Conservation (phyloP, 2,888 invertebrate genomes). For the Ashinkailepas kermadecensis region DNA sequence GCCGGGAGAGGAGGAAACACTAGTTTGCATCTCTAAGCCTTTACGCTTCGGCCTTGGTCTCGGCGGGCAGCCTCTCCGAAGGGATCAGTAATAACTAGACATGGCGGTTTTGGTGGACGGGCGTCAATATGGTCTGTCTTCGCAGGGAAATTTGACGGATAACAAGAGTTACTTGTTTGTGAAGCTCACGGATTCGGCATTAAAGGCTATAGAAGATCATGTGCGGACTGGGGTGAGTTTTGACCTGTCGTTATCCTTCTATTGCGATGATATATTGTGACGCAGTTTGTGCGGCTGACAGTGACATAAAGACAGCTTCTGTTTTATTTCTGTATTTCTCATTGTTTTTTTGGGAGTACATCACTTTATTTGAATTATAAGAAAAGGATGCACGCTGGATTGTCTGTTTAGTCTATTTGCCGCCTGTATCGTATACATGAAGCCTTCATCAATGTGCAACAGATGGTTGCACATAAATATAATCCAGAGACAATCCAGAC, state of each 20-base stretch:
- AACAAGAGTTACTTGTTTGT: constrained; percentile 12
- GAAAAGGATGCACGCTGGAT: too few relatives aligned
- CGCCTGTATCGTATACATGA: too few relatives aligned
- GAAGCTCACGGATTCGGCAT: constrained; percentile 19
- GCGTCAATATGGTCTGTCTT: constrained; percentile 20
- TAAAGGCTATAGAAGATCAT: constrained; percentile 18
- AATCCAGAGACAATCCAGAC: too few relatives aligned
- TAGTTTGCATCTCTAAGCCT: neutral
- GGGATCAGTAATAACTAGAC: constrained; percentile 21
- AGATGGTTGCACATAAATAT: neutral
- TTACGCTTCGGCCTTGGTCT: constrained; percentile 9
- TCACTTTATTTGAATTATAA: too few relatives aligned
- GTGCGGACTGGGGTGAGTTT: constrained; percentile 12
- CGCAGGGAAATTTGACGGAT: constrained; percentile 10
- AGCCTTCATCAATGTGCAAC: neutral
- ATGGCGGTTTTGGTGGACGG: constrained; percentile 21
- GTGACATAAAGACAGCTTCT: too few relatives aligned
- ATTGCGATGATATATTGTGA: neutral
- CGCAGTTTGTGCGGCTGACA: neutral
- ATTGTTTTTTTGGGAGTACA: too few relatives aligned
- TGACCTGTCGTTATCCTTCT: neutral
- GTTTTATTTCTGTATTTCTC: too few relatives aligned
- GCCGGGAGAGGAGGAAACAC: too few relatives aligned
- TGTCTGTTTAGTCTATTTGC: too few relatives aligned
- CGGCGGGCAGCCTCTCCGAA: neutral